These are phyloP conservation scores for Amphiprion clarkii DNA, from an alignment of 2,797 vertebrate genomes.

Conservation along the genomic window DNA sequence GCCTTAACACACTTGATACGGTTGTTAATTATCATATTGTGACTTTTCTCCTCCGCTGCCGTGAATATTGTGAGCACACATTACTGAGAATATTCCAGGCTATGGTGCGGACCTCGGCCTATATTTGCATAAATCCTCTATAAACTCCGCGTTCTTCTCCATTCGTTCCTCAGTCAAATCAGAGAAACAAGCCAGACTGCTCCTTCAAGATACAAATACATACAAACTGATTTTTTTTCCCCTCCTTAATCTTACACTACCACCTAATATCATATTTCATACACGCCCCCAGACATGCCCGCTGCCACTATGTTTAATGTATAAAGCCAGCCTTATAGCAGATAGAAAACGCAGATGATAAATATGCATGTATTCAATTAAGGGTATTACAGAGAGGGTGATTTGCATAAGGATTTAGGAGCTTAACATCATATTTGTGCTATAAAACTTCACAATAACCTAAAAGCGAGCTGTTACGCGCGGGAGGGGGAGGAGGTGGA, in stretches of 20 bases:
- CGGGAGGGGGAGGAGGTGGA: slow-evolving; percentile 16
- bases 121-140: slow-evolving; percentile 48
- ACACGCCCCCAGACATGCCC: slow-evolving; percentile 84
- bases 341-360: slow-evolving; percentile 82
- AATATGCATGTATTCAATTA: slow-evolving; percentile 92
- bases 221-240: slow-evolving; percentile 58
- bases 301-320: slow-evolving; percentile 88
- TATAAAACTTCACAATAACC: slow-evolving; percentile 84
- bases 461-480: slow-evolving; percentile 73
- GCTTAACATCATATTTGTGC: slow-evolving; percentile 86
- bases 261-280: slow-evolving; percentile 85
- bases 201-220: slow-evolving; percentile 70
- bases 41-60: slow-evolving; percentile 40
- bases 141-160: slow-evolving; percentile 28
- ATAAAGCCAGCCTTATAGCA: slow-evolving; percentile 85
- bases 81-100: slow-evolving; percentile 35
- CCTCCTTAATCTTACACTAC: slow-evolving; percentile 82
- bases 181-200: slow-evolving; percentile 58
- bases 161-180: slow-evolving; percentile 49
- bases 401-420: slow-evolving; percentile 88
- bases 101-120: slow-evolving; percentile 34
- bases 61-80: slow-evolving; percentile 44
- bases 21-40: slow-evolving; percentile 62
- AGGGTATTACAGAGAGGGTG: slow-evolving; percentile 83
- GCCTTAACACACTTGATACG: slow-evolving; percentile 30